Evolutionary conservation across 2,113 vertebrate genomes (phyloP), one percentile per base, ranked within the genome.

Genomic region (Cyprinodon variegatus): DNA sequence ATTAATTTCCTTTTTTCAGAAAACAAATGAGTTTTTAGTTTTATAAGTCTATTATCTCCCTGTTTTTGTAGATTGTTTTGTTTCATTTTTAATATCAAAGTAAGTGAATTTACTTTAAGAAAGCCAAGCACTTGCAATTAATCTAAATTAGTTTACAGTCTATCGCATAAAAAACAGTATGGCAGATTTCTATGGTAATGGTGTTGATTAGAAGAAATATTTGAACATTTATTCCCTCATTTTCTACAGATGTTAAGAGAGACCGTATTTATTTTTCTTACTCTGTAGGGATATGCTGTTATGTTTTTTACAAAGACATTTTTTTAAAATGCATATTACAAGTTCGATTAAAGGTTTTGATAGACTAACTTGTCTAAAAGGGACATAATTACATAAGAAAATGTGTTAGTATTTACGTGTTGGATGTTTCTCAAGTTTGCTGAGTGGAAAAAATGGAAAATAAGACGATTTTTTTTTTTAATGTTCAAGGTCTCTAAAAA

Each of bases 241-340:
- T 88, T 88, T 88, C 50, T 89, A 86, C 82, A 73, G n/a, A 76
- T 65, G 22, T 76, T 88, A 86, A 59, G 74, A 77, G 20, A 72
- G 11, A 65, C 80, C 48, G 83, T 78, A 22, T 81, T 45, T 88
- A 84, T 86, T 84, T 91, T 88, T 87, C 2, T 87, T 86, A 78
- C 74, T 40, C 78, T 82, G 1, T 73, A 64, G 64, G 45, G 79
- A 71, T 68, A 76, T 22, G 11, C 59, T 72, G 17, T 88, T 87
- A 70, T 86, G 66, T 73, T 45, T 77, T 84, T 69, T 29, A 68
- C 65, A n/a, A 78, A 41, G n/a, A 78, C 74, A 80, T 41, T 7
- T 74, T 68, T 41, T 59, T 67, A 46, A 7, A 40, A 62, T 53
- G 40, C 71, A 59, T 67, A 22, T 60, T 67, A 36, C 17, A 43